Evolutionary conservation across 2,113 vertebrate genomes (phyloP).

Genomic region (Bettongia penicillata): DNA sequence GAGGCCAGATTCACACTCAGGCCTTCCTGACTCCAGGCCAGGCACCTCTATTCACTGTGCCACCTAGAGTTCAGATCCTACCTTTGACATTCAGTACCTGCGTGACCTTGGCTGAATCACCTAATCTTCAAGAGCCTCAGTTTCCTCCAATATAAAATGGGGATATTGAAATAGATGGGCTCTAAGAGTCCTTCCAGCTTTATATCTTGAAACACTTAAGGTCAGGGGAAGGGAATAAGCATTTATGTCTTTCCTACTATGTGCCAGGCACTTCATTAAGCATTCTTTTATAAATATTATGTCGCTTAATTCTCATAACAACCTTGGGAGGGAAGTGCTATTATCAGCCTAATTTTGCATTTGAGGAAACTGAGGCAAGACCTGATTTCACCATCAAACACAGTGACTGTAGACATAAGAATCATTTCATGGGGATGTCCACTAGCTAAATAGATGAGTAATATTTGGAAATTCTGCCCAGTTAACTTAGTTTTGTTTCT

Average conservation of each 20-base stretch:
- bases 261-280: background rate
- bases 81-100: no score
- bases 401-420: background rate
- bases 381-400: background rate
- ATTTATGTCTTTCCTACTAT: no score
- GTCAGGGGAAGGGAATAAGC: no score
- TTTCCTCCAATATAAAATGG: no score
- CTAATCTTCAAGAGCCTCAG: no score
- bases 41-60: background rate
- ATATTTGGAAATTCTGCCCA: background rate
- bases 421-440: background rate
- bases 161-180: no score
- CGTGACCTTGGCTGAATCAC: no score
- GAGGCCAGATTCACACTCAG: background rate
- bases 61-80: background rate
- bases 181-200: no score
- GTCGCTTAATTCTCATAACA: background rate
- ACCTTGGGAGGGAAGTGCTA: background rate
- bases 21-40: background rate
- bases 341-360: background rate
- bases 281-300: background rate
- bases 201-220: no score
- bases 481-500: background rate
- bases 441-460: background rate
- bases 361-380: background rate